Percentiles rank a stretch among this genome's conserved stretches.
phyloP scores from a whole-genome alignment of 2,888 invertebrate species.

The Parapristionchus giblindavisi region DNA sequence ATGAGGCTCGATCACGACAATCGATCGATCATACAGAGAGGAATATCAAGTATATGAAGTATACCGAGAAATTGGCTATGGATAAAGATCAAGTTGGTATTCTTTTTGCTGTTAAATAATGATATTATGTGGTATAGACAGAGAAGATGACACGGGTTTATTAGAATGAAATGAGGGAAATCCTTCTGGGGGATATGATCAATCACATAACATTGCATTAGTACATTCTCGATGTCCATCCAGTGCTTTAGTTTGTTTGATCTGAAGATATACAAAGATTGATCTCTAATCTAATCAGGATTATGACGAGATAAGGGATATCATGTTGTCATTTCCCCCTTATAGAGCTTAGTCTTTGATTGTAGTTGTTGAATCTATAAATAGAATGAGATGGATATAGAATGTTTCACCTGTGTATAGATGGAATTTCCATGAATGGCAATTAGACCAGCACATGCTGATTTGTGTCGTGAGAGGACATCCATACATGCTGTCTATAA shows the following conservation, averaged over 20 bases:
- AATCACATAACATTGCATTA: neutral
- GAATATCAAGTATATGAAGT: constrained; percentile 43
- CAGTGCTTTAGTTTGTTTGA: neutral
- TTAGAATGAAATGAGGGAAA: neutral
- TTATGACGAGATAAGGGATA: neutral
- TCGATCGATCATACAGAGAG: constrained; percentile 47
- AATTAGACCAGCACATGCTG: neutral
- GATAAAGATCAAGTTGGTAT: constrained; percentile 18
- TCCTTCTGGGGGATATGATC: neutral
- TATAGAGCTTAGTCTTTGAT: neutral
- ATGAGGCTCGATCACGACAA: constrained; percentile 45
- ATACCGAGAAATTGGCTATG: constrained; percentile 20
- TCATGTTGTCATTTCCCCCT: neutral
- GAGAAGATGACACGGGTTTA: too few species aligned
- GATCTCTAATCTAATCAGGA: neutral
- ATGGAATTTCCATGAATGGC: neutral
- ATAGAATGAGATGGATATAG: neutral
- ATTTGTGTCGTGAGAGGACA: neutral
- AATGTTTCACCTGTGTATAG: neutral
- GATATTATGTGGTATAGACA: too few species aligned
- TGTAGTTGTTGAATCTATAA: neutral
- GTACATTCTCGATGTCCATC: too few species aligned
- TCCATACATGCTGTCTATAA: neutral
- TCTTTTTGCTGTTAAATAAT: neutral
- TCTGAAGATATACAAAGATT: neutral